A percentile compares a stretch with the other conserved stretches of the same genome.
Conservation (phyloP, 1,140 invertebrate species). For the Polypedilum vanderplanki region DNA sequence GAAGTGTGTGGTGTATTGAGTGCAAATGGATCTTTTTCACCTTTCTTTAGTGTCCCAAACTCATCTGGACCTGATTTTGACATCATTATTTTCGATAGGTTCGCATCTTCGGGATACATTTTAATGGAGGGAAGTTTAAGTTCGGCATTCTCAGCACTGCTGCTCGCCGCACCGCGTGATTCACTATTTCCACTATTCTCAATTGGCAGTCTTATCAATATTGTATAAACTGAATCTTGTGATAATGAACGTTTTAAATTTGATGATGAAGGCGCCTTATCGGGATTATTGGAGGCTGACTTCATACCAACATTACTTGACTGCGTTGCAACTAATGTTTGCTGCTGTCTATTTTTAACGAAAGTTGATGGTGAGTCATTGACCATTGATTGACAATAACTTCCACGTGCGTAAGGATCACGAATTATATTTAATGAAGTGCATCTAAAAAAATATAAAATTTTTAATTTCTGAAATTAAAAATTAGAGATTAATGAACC, state of each 20-base stretch:
- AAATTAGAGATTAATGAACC: slow-evolving; percentile 33
- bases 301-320: background rate
- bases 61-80: slow-evolving; percentile 33
- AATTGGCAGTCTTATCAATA: slow-evolving; percentile 77
- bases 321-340: background rate
- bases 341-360: background rate
- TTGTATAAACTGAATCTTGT: slow-evolving; percentile 80
- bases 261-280: background rate
- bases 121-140: slow-evolving; percentile 64
- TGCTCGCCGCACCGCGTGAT: background rate
- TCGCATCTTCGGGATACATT: slow-evolving; percentile 73
- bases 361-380: slow-evolving; percentile 15
- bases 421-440: slow-evolving; percentile 76
- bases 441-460: slow-evolving; percentile 46
- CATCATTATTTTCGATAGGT: slow-evolving; percentile 35
- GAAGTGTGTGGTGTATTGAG: slow-evolving; percentile 47
- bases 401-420: slow-evolving; percentile 51
- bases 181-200: slow-evolving; percentile 45
- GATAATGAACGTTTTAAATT: slow-evolving; percentile 51
- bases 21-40: slow-evolving; percentile 21
- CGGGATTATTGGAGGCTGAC: background rate
- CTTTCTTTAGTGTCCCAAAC: slow-evolving; percentile 7
- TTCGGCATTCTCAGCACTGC: slow-evolving; percentile 45
- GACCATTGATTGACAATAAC: slow-evolving; percentile 15
- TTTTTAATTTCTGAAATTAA: background rate